Conservation (phyloP, 2,888 invertebrate genomes). For the Drosophila prolongata region DNA sequence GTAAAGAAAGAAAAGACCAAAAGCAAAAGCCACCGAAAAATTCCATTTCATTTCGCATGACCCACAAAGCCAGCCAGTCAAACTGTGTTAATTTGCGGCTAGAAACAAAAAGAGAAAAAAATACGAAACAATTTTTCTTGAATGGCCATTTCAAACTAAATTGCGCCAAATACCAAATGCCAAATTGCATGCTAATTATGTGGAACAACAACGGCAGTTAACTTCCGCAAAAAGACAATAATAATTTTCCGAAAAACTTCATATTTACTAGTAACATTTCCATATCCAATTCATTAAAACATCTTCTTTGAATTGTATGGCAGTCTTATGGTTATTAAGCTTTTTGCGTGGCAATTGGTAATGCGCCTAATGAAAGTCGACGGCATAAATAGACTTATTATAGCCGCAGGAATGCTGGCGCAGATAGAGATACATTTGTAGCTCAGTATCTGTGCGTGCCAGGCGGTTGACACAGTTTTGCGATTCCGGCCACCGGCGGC, state of each 20-base stretch:
- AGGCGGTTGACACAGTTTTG: conserved; percentile 58
- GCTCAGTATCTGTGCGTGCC: conserved; percentile 35
- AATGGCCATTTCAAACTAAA: conserved; percentile 60
- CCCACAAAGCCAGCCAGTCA: conserved; percentile 57
- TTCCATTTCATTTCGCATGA: conserved; percentile 71
- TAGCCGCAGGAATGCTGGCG: conserved; percentile 62
- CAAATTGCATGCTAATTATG: conserved; percentile 77
- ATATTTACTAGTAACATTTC: conserved; percentile 4
- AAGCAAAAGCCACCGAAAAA: conserved; percentile 44
- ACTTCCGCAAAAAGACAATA: conserved; percentile 65
- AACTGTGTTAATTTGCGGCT: conserved; percentile 70
- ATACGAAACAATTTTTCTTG: conserved; percentile 36
- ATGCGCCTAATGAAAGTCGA: conserved; percentile 60
- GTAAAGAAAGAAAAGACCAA: conserved; percentile 28
- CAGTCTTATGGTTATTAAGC: neutral
- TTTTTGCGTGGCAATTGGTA: conserved; percentile 18
- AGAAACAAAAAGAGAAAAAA: conserved; percentile 33
- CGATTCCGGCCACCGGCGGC: conserved; percentile 36
- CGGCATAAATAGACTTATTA: conserved; percentile 69
- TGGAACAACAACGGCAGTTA: conserved; percentile 49
- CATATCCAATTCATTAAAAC: conserved; percentile 47
- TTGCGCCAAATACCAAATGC: conserved; percentile 69
- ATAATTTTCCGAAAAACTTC: conserved; percentile 42
- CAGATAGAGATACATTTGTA: conserved; percentile 36
- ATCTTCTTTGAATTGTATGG: conserved; percentile 1